Evolutionary conservation across 2,888 invertebrate species (phyloP).

Genomic region (Chrysodeixis includens): DNA sequence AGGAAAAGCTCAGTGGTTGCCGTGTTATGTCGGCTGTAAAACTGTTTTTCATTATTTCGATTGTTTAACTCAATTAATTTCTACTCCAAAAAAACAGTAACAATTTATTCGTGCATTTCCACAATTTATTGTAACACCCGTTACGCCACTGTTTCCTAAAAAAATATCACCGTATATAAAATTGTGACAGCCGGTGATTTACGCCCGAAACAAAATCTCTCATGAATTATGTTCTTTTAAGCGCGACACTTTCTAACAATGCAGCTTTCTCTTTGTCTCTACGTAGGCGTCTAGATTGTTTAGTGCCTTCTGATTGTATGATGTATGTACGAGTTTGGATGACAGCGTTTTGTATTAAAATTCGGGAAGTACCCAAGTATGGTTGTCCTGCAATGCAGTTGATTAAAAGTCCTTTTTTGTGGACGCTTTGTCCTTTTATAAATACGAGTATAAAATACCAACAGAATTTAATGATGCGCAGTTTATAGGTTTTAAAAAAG

Average conservation of each 20-base stretch:
- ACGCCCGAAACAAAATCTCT: conserved; percentile 76
- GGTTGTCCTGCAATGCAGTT: conserved; percentile 11
- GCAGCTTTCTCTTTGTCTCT: conserved; percentile 74
- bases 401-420: neutral
- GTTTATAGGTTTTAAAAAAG: neutral
- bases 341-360: conserved; percentile 40
- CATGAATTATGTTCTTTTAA: conserved; percentile 79
- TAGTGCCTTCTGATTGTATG: conserved; percentile 48
- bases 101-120: conserved; percentile 51
- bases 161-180: conserved; percentile 66
- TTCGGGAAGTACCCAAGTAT: conserved; percentile 13
- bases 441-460: neutral
- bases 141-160: conserved; percentile 54
- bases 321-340: conserved; percentile 48
- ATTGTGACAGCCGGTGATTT: conserved; percentile 76
- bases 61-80: conserved; percentile 42
- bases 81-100: conserved; percentile 27
- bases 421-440: neutral
- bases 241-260: conserved; percentile 81
- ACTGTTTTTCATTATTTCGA: conserved; percentile 7
- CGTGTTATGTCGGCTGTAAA: conserved; percentile 1
- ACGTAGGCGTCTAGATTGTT: conserved; percentile 64
- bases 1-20: neutral
- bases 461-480: neutral
- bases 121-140: conserved; percentile 56